Conservation (phyloP, 2,888 invertebrate species). For the Callyntrura guangdongensis region DNA sequence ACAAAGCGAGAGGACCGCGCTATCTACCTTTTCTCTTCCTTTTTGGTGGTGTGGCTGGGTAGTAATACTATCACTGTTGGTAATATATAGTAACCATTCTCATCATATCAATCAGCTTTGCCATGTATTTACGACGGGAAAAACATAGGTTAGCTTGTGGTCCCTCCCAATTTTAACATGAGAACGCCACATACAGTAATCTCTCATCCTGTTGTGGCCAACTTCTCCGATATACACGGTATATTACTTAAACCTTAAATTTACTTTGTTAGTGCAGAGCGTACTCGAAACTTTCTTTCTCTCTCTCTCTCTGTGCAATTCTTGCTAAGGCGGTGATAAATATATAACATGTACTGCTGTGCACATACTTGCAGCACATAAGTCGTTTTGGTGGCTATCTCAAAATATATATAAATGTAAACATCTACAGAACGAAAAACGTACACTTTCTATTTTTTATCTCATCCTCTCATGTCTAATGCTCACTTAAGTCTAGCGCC, state of each 20-base stretch:
- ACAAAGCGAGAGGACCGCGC: neutral
- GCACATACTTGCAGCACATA: neutral
- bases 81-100: constrained; percentile 22
- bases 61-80: neutral
- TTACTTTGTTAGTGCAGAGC: too few species aligned
- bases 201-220: neutral
- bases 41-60: neutral
- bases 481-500: constrained; percentile 12
- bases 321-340: neutral
- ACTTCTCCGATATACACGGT: too few species aligned
- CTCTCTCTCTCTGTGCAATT: neutral
- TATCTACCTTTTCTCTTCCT: too few species aligned
- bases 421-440: constrained; percentile 9
- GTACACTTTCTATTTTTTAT: constrained; percentile 16
- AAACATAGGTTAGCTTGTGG: constrained; percentile 58
- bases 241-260: too few species aligned
- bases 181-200: constrained; percentile 30
- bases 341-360: neutral
- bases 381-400: too few species aligned
- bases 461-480: constrained; percentile 10
- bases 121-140: constrained; percentile 31
- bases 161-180: constrained; percentile 71
- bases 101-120: constrained; percentile 9
- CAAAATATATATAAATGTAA: too few species aligned
- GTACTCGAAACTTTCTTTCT: neutral